A percentile compares a stretch with the other conserved stretches of the same genome.
These are phyloP conservation scores for Lampris megalopsis DNA, from an alignment of 2,113 vertebrate genomes.

Conservation along the genomic window DNA sequence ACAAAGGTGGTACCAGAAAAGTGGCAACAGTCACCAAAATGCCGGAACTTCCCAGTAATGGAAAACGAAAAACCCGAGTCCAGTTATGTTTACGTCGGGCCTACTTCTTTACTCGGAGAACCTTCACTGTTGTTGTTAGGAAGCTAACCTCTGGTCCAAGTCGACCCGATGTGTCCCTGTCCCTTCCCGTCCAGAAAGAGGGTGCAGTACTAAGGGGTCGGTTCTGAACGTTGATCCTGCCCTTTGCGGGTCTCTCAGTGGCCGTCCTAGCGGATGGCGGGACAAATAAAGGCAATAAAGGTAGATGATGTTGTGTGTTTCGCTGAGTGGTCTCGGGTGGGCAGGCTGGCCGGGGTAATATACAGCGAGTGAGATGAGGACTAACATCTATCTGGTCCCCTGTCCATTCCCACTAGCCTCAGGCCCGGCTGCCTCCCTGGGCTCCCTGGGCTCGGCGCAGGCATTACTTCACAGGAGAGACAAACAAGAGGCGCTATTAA, in stretches of 20 bases:
- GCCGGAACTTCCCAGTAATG: no score
- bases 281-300: conserved; percentile 66
- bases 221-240: conserved; percentile 36
- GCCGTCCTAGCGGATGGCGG: conserved; percentile 43
- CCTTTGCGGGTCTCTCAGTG: conserved; percentile 43
- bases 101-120: conserved; percentile 42
- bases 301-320: conserved; percentile 70
- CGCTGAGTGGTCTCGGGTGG: conserved; percentile 68
- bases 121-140: conserved; percentile 14
- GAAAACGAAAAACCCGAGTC: no score
- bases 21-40: no score
- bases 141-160: not conserved
- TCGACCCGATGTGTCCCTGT: conserved; percentile 5
- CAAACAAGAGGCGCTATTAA: conserved; percentile 78
- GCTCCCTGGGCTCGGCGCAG: conserved; percentile 67
- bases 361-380: conserved; percentile 75
- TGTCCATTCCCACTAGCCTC: conserved; percentile 78
- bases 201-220: conserved; percentile 43
- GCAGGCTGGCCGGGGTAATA: conserved; percentile 71
- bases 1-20: no score
- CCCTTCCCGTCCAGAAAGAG: conserved; percentile 43
- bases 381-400: conserved; percentile 79
- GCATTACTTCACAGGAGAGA: conserved; percentile 79
- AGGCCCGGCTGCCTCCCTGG: conserved; percentile 68
- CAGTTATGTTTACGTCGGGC: not conserved